Evolutionary conservation across 2,888 invertebrate genomes (phyloP).

Genomic region (Lutraria lutraria): DNA sequence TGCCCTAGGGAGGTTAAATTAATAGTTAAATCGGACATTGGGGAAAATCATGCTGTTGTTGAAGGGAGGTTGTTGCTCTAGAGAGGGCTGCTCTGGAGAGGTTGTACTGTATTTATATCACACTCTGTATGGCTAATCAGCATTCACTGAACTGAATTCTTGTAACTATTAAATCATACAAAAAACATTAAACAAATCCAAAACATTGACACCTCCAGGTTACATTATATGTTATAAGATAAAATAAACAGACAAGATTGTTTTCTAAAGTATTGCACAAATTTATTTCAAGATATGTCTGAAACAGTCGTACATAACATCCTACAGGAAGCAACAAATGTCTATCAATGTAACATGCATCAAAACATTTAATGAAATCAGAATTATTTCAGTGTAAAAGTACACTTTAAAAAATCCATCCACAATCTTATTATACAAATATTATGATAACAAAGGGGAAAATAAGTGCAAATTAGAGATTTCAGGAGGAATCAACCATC

Average conservation of each 20-base stretch:
- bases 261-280: conserved; percentile 12
- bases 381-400: neutral
- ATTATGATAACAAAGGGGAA: neutral
- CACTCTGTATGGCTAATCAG: too few species aligned
- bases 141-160: too few species aligned
- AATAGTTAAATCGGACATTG: too few species aligned
- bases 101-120: too few species aligned
- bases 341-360: neutral
- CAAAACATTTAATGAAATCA: neutral
- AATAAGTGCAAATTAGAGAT: neutral
- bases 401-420: neutral
- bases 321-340: neutral
- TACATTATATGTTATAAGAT: too few species aligned
- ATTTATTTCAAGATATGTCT: conserved; percentile 3
- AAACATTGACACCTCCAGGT: too few species aligned
- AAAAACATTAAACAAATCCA: too few species aligned
- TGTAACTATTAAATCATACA: too few species aligned
- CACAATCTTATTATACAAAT: neutral
- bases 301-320: conserved; percentile 1
- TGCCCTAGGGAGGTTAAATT: too few species aligned
- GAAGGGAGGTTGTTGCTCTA: too few species aligned
- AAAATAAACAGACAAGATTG: neutral
- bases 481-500: neutral
- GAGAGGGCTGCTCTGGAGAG: too few species aligned
- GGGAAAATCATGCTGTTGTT: too few species aligned